Evolutionary conservation across 2,888 invertebrate genomes (phyloP), one percentile per base, ranked within the genome.

Genomic region (Leptopilina drosophilae): DNA sequence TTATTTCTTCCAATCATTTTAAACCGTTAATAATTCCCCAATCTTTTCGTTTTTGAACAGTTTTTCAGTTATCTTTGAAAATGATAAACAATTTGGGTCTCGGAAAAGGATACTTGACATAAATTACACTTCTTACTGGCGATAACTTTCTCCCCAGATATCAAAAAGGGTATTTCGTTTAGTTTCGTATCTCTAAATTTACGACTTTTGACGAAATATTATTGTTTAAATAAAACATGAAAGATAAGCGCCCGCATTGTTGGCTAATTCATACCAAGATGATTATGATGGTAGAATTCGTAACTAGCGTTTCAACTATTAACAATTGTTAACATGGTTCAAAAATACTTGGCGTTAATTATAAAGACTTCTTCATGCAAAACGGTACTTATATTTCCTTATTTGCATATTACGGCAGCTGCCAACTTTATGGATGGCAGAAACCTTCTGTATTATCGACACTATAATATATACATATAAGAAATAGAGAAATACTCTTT

Each of bases 341-440:
- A 33, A 73, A 62, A 73, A 73, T 33, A 73, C 33, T 0, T 4
- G 40, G 73, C 26, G 73, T 73, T 73, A 73, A 73, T 53, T 49
- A 42, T 42, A 11, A 20, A 49, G 14, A 26, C 26, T 53, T 73
- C 73, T 40, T 33, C 15, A 59, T 40, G 56, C 73, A 56, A 73
- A 73, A 73, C 73, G 73, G 73, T 56, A 73, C 73, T 73, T 73
- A 26, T 8, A 73, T 56, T 40, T 73, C 40, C 56, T 73, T 33
- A 73, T 56, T 73, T 73, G 73, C 56, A 73, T 59, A 42, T 33
- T 15, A 11, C 40, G 5, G 53, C 53, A 73, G 73, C 56, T 73
- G 73, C 56, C 73, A 62, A 56, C 73, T 73, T 40, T 73, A 73
- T 56, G 73, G 73, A 73, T 73, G 15, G 53, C n/a, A 73, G 73